Evolutionary conservation across 2,888 invertebrate genomes (phyloP), one percentile per base, ranked within the genome.

Genomic region (Apeira syringaria): DNA sequence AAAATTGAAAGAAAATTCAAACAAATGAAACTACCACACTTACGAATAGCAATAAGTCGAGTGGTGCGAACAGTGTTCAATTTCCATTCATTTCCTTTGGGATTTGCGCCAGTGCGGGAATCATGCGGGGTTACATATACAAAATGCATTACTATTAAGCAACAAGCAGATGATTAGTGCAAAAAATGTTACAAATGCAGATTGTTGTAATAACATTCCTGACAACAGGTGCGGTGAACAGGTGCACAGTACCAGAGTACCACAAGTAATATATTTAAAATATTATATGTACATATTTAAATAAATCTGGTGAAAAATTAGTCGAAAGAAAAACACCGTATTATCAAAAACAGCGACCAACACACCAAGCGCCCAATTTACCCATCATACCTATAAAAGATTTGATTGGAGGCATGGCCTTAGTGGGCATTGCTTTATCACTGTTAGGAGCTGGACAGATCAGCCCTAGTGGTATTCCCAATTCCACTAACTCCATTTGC

Each of bases 361-460:
- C 20, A 20, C 20, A 20, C 20, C 20, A 20, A 20, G 20, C 20
- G 2, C 20, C 20, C 7, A 20, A 7, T 7, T 7, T 12, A 2
- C 6, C 11, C 22, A 32, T 7, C 7, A 7, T 35, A 35, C 90
- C 81, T 33, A 90, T 64, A 44, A 89, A 80, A 0, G 85, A 73
- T 47, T 88, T 88, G 29, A 89, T 88, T 0, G 90, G 89, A 0
- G 90, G 90, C 90, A 90, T 88, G 8, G 88, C 88, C 43, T 88
- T 89, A 0, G 88, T 88, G 0, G 89, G 89, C 90, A 89, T 88
- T 0, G 84, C 86, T 40, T 81, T 84, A 5, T 82, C 82, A 24
- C 70, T 81, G 18, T 68, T 61, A 0, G 80, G 59, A 0, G 69
- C 68, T 0, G 88, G 87, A 27, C 86, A 84, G n/a, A 90, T 85